These are phyloP conservation scores for Leptosomus discolor DNA, from an alignment of 2,113 vertebrate species.

Conservation along the genomic window DNA sequence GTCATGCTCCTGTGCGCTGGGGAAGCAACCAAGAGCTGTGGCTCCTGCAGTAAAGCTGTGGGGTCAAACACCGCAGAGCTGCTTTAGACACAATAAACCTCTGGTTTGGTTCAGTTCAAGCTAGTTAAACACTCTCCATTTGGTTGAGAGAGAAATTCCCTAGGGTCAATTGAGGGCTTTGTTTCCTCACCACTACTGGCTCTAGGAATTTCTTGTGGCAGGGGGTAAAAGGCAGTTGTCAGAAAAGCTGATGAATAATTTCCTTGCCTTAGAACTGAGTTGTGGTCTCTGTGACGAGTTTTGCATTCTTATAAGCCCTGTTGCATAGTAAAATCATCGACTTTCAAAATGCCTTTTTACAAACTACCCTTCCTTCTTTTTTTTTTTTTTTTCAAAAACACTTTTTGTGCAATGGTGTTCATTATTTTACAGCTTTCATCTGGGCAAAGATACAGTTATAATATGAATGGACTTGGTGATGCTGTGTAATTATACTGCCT, in stretches of 20 bases:
- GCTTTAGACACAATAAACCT: not conserved
- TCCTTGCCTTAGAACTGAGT: not conserved
- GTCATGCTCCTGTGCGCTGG: fast-evolving
- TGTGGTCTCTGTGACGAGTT: not conserved
- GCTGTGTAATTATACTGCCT: not conserved
- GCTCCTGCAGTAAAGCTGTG: not conserved
- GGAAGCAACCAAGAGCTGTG: not conserved
- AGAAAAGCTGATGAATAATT: not conserved
- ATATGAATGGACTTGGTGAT: fast-evolving
- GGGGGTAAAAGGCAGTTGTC: not conserved
- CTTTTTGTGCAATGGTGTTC: not conserved
- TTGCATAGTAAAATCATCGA: not conserved
- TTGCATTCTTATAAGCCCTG: not conserved
- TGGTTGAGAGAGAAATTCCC: not conserved
- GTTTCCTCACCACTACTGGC: not conserved
- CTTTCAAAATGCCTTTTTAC: not conserved
- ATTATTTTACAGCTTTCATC: not conserved
- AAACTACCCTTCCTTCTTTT: not conserved
- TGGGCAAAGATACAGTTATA: not conserved
- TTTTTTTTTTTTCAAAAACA: not conserved
- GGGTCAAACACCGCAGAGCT: not conserved
- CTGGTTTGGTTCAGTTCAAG: not conserved
- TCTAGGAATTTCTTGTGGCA: not conserved
- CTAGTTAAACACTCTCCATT: not conserved
- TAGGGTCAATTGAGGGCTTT: not conserved